Conservation (phyloP, 2,113 vertebrate species). For the Ammospiza caudacuta region DNA sequence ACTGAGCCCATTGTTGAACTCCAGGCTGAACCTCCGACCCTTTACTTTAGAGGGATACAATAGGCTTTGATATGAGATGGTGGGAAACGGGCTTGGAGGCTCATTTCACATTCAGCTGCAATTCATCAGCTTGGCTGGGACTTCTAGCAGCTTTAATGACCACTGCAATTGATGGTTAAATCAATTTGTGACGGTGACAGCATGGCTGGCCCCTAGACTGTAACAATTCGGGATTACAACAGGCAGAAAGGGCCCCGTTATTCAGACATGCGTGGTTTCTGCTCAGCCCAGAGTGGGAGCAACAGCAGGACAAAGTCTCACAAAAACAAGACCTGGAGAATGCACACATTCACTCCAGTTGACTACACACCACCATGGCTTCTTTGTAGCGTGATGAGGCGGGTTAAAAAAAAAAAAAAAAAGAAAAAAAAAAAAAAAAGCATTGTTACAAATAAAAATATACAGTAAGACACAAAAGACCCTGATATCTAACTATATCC, state of each 20-base stretch:
- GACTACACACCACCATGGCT: slow-evolving; percentile 63
- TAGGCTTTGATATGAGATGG: slow-evolving; percentile 92
- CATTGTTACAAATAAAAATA: slow-evolving; percentile 70
- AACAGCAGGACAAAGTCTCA: slow-evolving; percentile 76
- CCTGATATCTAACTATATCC: slow-evolving; percentile 66
- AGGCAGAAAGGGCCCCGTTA: slow-evolving; percentile 78
- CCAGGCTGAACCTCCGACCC: slow-evolving; percentile 86
- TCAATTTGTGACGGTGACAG: slow-evolving; percentile 95
- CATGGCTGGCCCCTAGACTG: slow-evolving; percentile 86
- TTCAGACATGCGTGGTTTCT: slow-evolving; percentile 79
- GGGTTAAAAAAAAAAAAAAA: background rate
- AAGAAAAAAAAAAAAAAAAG: background rate
- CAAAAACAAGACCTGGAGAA: slow-evolving; percentile 73
- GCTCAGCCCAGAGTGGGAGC: slow-evolving; percentile 67
- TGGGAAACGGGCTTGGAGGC: slow-evolving; percentile 87
- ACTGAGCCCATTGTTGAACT: slow-evolving; percentile 85
- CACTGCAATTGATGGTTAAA: slow-evolving; percentile 92
- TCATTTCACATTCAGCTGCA: slow-evolving; percentile 87
- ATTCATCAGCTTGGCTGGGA: slow-evolving; percentile 84
- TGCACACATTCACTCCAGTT: slow-evolving; percentile 72
- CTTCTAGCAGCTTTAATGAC: slow-evolving; percentile 85
- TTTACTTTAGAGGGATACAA: slow-evolving; percentile 89
- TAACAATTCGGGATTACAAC: slow-evolving; percentile 90
- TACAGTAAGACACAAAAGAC: slow-evolving; percentile 74
- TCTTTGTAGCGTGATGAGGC: slow-evolving; percentile 16